Conservation (phyloP, 2,888 invertebrate species). For the Temnothorax unifasciatus region DNA sequence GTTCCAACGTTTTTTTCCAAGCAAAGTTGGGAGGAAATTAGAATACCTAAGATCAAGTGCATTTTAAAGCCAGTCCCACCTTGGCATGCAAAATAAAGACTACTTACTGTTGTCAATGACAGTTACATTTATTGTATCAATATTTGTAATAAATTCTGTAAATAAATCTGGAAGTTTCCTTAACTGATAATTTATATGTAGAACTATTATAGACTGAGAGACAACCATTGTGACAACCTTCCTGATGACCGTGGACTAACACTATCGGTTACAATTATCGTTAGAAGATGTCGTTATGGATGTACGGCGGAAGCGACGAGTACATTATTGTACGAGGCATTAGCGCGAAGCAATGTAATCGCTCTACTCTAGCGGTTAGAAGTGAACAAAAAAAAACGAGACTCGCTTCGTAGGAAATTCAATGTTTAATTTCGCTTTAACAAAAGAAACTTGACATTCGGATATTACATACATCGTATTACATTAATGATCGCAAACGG, state of each 20-base stretch:
- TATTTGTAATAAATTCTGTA: constrained; percentile 79
- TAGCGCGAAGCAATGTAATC: background rate
- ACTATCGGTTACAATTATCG: constrained; percentile 68
- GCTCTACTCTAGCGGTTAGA: constrained; percentile 21
- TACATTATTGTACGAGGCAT: background rate
- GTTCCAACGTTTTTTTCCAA: background rate
- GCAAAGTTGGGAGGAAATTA: background rate
- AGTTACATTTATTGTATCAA: constrained; percentile 78
- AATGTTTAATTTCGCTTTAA: constrained; percentile 52
- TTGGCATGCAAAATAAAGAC: constrained; percentile 2
- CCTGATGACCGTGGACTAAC: constrained; percentile 62
- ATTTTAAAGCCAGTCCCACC: background rate
- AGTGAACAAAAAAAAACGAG: constrained; percentile 15
- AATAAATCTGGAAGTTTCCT: constrained; percentile 78
- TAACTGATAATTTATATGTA: constrained; percentile 26
- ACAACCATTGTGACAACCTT: constrained; percentile 69
- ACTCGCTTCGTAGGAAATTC: constrained; percentile 43
- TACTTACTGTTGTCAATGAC: constrained; percentile 74
- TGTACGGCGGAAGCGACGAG: background rate
- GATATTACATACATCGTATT: constrained; percentile 44
- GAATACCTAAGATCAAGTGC: background rate
- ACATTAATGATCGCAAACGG: constrained; percentile 60
- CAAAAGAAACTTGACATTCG: constrained; percentile 40
- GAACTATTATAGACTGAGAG: constrained; percentile 59
- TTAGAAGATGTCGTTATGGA: constrained; percentile 66